Base-by-base conservation (phyloP, 1,140 invertebrate species). In the Pogonomyrmex barbatus region DNA sequence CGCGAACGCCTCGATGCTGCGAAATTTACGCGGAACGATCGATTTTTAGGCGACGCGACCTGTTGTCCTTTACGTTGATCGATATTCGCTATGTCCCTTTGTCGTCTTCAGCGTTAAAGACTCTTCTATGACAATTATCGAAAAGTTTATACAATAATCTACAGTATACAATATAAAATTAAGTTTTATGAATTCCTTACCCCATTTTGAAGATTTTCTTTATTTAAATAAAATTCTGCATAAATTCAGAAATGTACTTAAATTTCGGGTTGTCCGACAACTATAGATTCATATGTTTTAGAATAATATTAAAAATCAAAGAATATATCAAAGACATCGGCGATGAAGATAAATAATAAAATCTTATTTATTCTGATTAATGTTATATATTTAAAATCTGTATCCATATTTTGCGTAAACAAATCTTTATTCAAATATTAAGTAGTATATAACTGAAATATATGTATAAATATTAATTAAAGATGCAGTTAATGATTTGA, bases 21-120 rank as follows among this genome's bases (percentile, higher is more conserved):
- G 17, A 63, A 78, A 71, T 82, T 79, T 52, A 71, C 63, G 24
- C 42, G 1, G 12, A 39, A 30, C 36, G 50, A 81, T 81, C 77
- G 63, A 56, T 81, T 56, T 81, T 14, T 17, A 24, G 24, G 24
- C 45, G 42, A 8, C 17, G 12, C 77, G 14, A n/a, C 14, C 12
- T 1, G n/a, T 9, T 33, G 9, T 10, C 17, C 65, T 62, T 60
- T 30, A 33, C 76, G 10, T 33, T 47, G n/a, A 62, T 68, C 71
- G 78, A 60, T 45, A 54, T 52, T 68, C 63, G 50, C 50, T 3
- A 79, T 52, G n/a, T 68, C 12, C 39, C 39, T 56, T 33, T 58
- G 14, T n/a, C 36, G 8, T 8, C 5, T 36, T 36, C 56, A 30
- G 24, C 24, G 17, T 42, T 42, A 5, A 75, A 2, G 63, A 62